These are phyloP conservation scores for Hipparchia sbordonii DNA, from an alignment of 2,888 invertebrate genomes.

Conservation along the genomic window DNA sequence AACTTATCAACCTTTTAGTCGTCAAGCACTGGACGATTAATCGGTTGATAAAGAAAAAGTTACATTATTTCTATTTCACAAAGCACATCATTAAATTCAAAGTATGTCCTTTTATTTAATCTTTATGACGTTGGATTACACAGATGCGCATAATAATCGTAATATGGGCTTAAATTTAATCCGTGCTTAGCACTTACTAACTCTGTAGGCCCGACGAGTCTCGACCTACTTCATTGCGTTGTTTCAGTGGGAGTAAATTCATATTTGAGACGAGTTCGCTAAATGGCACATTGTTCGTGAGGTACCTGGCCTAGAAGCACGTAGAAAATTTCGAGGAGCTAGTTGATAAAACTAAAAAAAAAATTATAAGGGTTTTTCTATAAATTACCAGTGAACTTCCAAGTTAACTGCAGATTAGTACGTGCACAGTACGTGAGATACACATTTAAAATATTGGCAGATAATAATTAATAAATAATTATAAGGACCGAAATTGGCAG, in stretches of 20 bases:
- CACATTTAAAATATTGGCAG: too few species aligned
- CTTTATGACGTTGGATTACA: constrained; percentile 1
- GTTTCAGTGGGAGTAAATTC: constrained; percentile 34
- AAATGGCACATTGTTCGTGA: constrained; percentile 35
- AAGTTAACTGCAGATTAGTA: too few species aligned
- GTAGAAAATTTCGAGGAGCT: not conserved
- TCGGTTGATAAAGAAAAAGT: too few species aligned
- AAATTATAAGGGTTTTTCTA: not conserved
- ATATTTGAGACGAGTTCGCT: constrained; percentile 34
- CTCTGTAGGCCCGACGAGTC: constrained; percentile 18
- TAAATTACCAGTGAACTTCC: too few species aligned
- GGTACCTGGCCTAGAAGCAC: not conserved
- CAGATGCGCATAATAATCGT: constrained; percentile 6
- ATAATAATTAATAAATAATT: too few species aligned
- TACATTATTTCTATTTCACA: not conserved
- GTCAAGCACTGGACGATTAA: too few species aligned
- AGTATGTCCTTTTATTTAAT: too few species aligned
- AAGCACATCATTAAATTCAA: not conserved
- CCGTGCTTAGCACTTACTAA: constrained; percentile 17
- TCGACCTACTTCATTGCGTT: constrained; percentile 30
- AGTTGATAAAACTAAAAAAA: not conserved
- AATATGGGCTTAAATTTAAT: constrained; percentile 22
- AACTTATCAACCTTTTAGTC: too few species aligned
- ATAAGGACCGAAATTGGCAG: too few species aligned
- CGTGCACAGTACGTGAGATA: too few species aligned